Conservation (phyloP, 2,888 invertebrate genomes). For the Neria commutata region DNA sequence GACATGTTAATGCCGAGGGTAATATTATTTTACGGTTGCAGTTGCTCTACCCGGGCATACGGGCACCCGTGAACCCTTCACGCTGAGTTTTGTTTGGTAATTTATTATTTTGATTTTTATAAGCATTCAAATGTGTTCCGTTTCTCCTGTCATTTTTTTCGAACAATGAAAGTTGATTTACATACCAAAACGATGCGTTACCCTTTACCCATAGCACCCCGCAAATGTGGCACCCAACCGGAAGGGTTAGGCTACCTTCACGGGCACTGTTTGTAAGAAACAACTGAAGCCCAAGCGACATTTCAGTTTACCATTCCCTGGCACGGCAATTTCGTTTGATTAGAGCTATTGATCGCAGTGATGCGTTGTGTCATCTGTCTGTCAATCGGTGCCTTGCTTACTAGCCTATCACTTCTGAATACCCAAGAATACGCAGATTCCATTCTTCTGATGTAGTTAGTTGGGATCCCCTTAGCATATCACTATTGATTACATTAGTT, state of each 20-base stretch:
- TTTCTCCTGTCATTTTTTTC: constrained; percentile 35
- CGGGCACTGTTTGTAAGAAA: not conserved
- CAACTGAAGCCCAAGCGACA: not conserved
- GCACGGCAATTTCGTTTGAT: constrained; percentile 49
- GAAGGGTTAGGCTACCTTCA: not conserved
- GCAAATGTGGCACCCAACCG: not conserved
- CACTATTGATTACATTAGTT: too few species aligned
- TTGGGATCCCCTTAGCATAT: too few species aligned
- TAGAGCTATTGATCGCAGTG: constrained; percentile 54
- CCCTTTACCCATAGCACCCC: constrained; percentile 37
- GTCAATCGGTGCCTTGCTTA: too few species aligned
- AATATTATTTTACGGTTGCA: constrained; percentile 31
- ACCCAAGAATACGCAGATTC: too few species aligned
- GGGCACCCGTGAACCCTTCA: constrained; percentile 8
- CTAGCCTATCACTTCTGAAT: too few species aligned
- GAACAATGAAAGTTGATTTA: constrained; percentile 62
- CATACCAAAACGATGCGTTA: constrained; percentile 60
- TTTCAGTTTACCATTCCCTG: not conserved
- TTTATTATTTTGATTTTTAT: constrained; percentile 59
- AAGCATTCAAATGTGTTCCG: constrained; percentile 55
- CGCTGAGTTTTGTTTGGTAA: constrained; percentile 55
- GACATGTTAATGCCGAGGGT: constrained; percentile 52
- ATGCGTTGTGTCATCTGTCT: too few species aligned
- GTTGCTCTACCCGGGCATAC: not conserved
- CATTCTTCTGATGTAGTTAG: too few species aligned